phyloP scores from a whole-genome alignment of 2,797 vertebrate species.

The Eospalax fontanierii region DNA sequence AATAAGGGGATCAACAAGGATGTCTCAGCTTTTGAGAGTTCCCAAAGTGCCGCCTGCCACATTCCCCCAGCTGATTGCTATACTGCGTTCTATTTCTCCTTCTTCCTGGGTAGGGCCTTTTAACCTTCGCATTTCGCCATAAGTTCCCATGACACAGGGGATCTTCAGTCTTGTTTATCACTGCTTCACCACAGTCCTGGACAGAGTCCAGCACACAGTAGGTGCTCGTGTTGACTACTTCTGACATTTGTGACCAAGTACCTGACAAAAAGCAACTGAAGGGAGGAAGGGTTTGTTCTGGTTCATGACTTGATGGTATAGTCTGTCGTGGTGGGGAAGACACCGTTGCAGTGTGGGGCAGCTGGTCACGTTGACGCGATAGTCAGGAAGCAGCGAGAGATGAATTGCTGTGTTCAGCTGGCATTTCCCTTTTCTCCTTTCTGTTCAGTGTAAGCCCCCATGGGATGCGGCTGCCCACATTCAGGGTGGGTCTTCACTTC shows the following conservation, averaged over 20 bases:
- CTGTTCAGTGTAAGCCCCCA: neutral
- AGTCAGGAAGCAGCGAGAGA: neutral
- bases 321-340: neutral
- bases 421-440: neutral
- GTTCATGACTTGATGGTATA: neutral
- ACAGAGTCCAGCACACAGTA: neutral
- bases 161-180: neutral
- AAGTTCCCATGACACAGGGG: neutral
- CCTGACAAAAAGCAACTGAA: neutral
- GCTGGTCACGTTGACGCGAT: neutral
- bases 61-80: too few relatives aligned
- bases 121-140: neutral
- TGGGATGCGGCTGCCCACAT: neutral
- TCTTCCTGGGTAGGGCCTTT: neutral
- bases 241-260: neutral
- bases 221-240: neutral
- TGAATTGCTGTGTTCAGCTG: too few relatives aligned
- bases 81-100: neutral
- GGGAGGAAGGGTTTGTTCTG: neutral
- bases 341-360: accelerated
- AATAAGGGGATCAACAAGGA: neutral
- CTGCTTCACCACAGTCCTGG: neutral
- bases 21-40: neutral
- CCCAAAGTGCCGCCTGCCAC: neutral
- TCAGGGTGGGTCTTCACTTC: neutral